Evolutionary conservation across 2,797 vertebrate species (phyloP), one percentile per base, ranked within the genome.

Genomic region (Pseudochromis fuscus): DNA sequence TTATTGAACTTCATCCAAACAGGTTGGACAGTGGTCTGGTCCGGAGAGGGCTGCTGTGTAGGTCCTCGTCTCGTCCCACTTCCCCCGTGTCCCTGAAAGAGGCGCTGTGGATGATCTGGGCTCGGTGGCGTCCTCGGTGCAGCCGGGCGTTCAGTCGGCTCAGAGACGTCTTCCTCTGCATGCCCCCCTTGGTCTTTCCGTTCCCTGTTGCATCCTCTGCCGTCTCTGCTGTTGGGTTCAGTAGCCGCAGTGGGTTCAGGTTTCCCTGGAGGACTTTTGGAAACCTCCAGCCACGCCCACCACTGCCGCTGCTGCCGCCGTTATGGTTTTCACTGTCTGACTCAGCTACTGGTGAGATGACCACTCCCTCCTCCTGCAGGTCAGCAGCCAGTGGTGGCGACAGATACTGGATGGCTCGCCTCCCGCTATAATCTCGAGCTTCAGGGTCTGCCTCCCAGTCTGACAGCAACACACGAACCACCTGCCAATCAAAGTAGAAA

Each of bases 381-480:
- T 82, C 55, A 2, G 88, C 81, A 0, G 78, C 89, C 56, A 92
- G 38, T 0, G 74, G 94, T 16, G 88, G 90, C 1, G 90, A 83
- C 8, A 99, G 92, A 86, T 99, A 99, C 84, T 98, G 97, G 1
- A 95, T 93, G 2, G 97, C 95, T 73, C 97, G 96, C 52, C 90
- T 95, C 16, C 98, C 98, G 2, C 97, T 97, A 93, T 99, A 99
- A 87, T 99, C 98, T 4, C 98, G 90, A 24, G 94, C 86, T 7
- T 98, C 96, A 7, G 95, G 94, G 9, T 99, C 96, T 0, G 97
- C 97, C n/a, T 97, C 96, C 79, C 96, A 98, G 77, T 97, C 96
- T 0, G 96, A 97, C 65, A 98, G 94, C 65, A 99, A 87, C 59
- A 97, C 85, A 4, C 91, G 91, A 4, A 94, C 84, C 79, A 88